phyloP scores from a whole-genome alignment of 2,797 vertebrate species.

The Rhodeus uyekii region DNA sequence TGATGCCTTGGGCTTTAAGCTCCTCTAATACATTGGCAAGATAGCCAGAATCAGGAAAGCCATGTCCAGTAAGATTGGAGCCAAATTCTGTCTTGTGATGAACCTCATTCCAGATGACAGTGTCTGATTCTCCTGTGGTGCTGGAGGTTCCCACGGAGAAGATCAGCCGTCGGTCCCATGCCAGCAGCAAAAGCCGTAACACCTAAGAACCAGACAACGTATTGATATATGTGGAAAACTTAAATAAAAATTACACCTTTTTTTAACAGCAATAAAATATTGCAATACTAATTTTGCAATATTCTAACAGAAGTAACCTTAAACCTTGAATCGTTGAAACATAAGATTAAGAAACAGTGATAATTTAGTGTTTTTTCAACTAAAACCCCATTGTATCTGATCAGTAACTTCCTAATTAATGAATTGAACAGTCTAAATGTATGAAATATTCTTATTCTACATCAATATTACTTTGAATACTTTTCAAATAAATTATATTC shows the following conservation, averaged over 20 bases:
- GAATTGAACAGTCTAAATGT: too few species aligned
- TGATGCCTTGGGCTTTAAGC: constrained; percentile 91
- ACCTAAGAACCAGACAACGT: constrained; percentile 70
- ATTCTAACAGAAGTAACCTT: background rate
- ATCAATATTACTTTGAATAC: background rate
- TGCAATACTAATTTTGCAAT: background rate
- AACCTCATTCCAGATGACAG: constrained; percentile 95
- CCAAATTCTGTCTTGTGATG: constrained; percentile 95
- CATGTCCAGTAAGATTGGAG: constrained; percentile 92
- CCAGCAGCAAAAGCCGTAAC: constrained; percentile 87
- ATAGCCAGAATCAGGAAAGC: constrained; percentile 91
- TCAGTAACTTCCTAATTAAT: background rate
- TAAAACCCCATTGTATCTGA: background rate
- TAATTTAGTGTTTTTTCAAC: background rate
- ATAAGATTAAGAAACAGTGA: background rate
- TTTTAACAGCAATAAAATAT: background rate
- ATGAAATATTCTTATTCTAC: background rate
- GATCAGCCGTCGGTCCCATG: constrained; percentile 92
- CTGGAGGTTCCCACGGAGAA: constrained; percentile 92
- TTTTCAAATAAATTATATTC: background rate
- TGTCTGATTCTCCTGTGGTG: constrained; percentile 92
- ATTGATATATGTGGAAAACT: background rate
- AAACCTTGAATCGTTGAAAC: background rate
- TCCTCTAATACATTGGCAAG: constrained; percentile 90
- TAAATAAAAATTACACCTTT: background rate